Evolutionary conservation across 2,113 vertebrate species (phyloP).

Genomic region (Labeo catla): DNA sequence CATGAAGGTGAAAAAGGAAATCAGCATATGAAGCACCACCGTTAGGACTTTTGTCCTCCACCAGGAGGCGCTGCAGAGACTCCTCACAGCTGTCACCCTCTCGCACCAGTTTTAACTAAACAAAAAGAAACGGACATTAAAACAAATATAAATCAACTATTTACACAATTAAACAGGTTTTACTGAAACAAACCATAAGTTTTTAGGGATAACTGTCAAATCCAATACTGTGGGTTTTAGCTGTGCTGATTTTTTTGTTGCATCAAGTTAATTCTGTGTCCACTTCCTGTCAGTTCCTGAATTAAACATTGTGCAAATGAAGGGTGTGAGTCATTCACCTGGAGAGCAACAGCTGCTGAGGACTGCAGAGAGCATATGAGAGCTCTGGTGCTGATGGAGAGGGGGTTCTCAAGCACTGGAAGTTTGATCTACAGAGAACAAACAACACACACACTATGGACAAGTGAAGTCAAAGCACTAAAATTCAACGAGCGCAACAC

Average conservation of each 20-base stretch:
- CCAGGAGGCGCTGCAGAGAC: slow-evolving; percentile 74
- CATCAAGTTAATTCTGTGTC: background rate
- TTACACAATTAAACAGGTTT: background rate
- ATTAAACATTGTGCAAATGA: background rate
- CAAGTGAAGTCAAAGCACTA: background rate
- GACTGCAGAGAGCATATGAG: slow-evolving; percentile 65
- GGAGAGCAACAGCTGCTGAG: slow-evolving; percentile 58
- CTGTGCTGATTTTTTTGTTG: background rate
- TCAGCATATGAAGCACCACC: slow-evolving; percentile 80
- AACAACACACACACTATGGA: background rate
- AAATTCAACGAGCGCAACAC: background rate
- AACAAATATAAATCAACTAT: background rate
- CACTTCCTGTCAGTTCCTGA: background rate
- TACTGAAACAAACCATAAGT: background rate
- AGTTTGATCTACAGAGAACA: slow-evolving; percentile 68
- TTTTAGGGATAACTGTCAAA: background rate
- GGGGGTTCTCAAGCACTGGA: slow-evolving; percentile 69
- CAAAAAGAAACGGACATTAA: slow-evolving; percentile 9
- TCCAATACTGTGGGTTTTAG: background rate
- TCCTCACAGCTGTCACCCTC: slow-evolving; percentile 77
- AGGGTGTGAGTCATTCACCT: slow-evolving; percentile 63
- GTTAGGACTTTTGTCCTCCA: slow-evolving; percentile 81
- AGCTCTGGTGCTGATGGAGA: slow-evolving; percentile 66
- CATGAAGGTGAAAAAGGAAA: slow-evolving; percentile 79
- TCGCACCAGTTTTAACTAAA: slow-evolving; percentile 75